Evolutionary conservation across 2,797 vertebrate genomes (phyloP).

Genomic region (Acanthopagrus latus): DNA sequence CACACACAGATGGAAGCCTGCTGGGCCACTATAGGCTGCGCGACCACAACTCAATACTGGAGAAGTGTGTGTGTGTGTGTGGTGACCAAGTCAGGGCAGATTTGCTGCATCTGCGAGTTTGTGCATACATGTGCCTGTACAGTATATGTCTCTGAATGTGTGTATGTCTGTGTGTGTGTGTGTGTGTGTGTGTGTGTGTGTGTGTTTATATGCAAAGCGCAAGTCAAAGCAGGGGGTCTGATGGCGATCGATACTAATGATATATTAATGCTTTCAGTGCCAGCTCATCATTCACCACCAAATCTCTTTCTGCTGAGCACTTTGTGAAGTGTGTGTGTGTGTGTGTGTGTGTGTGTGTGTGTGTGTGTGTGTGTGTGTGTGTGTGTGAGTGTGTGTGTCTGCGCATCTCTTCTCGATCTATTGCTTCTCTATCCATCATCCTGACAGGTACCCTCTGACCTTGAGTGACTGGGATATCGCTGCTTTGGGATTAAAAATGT

Average conservation of each 20-base stretch:
- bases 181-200: conserved; percentile 30
- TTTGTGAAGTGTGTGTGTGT: conserved; percentile 21
- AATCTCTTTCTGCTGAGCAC: conserved; percentile 71
- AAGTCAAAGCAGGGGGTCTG: conserved; percentile 71
- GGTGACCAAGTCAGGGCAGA: conserved; percentile 36
- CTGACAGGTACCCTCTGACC: conserved; percentile 68
- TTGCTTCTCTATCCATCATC: conserved; percentile 80
- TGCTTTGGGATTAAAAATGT: conserved; percentile 61
- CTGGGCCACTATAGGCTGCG: conserved; percentile 63
- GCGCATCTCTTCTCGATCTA: conserved; percentile 60
- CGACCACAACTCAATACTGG: conserved; percentile 79
- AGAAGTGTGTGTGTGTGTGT: conserved; percentile 36
- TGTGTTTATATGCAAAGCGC: conserved; percentile 12
- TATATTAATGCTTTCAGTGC: conserved; percentile 93
- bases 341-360: conserved; percentile 32
- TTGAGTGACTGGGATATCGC: conserved; percentile 55
- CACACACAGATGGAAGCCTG: conserved; percentile 70
- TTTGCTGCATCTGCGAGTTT: conserved; percentile 67
- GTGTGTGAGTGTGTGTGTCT: conserved; percentile 23
- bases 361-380: conserved; percentile 29
- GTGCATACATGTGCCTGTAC: conserved; percentile 31
- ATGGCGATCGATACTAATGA: conserved; percentile 94
- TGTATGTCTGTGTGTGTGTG: conserved; percentile 38
- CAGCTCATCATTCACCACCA: conserved; percentile 84
- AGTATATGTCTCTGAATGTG: conserved; percentile 37